phyloP scores from a whole-genome alignment of 2,888 invertebrate genomes.

The Yponomeuta malinellus region DNA sequence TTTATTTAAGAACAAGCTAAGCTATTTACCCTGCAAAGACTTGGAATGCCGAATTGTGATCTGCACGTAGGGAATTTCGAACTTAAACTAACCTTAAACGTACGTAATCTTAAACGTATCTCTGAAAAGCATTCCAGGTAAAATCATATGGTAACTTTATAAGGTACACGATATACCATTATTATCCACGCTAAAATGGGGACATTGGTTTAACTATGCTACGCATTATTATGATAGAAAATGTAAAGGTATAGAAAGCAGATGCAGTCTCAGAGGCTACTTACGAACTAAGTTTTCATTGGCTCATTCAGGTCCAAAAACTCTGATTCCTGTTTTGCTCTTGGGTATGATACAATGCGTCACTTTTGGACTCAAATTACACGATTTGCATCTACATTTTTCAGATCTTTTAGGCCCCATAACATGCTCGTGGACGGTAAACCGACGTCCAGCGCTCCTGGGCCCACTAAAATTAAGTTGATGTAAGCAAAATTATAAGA shows the following conservation, averaged over 20 bases:
- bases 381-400: too few relatives aligned
- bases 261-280: not conserved
- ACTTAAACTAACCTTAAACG: not conserved
- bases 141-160: not conserved
- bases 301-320: not conserved
- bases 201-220: not conserved
- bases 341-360: too few relatives aligned
- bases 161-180: not conserved
- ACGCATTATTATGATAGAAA: not conserved
- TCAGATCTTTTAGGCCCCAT: too few relatives aligned
- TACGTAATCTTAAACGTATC: not conserved
- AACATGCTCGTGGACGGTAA: too few relatives aligned
- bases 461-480: too few relatives aligned
- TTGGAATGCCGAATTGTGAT: conserved; percentile 21
- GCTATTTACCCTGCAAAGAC: conserved; percentile 20
- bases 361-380: too few relatives aligned
- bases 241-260: not conserved
- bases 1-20: conserved; percentile 16
- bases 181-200: not conserved
- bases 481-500: too few relatives aligned
- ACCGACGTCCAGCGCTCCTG: too few relatives aligned
- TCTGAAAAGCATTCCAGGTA: not conserved
- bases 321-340: too few relatives aligned
- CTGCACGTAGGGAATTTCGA: conserved; percentile 2
- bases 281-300: not conserved